These are phyloP conservation scores for Platysteira castanea DNA, from an alignment of 2,113 vertebrate species.

Conservation along the genomic window DNA sequence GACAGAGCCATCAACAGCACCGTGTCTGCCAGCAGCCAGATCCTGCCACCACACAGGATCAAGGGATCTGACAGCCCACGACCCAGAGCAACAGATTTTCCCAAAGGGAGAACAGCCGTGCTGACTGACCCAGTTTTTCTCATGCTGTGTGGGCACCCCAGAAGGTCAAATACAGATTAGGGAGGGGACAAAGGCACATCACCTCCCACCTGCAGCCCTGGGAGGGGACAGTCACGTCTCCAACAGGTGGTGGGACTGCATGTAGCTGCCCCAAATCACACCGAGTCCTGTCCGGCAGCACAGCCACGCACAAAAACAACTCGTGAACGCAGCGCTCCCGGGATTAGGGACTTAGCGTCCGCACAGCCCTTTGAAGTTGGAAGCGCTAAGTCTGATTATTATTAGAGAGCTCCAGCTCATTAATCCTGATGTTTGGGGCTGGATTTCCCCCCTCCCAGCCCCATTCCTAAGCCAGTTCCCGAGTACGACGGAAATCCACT, in stretches of 20 bases:
- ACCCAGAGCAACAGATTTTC: background rate
- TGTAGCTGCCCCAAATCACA: background rate
- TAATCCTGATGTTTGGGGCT: conserved; percentile 47
- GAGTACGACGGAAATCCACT: background rate
- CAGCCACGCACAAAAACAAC: conserved; percentile 52
- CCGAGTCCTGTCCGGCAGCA: rapidly evolving
- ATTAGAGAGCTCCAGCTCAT: conserved; percentile 50
- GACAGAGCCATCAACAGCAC: background rate
- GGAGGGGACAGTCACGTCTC: background rate
- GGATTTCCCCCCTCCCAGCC: background rate
- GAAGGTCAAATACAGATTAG: background rate
- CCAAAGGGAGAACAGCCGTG: rapidly evolving
- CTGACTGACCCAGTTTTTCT: background rate
- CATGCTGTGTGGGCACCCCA: background rate
- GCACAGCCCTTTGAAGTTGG: conserved; percentile 44
- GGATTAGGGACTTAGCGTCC: conserved; percentile 47
- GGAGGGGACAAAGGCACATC: background rate
- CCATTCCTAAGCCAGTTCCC: background rate
- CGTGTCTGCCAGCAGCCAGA: rapidly evolving
- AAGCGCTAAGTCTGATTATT: conserved; percentile 51
- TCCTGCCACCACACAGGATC: background rate
- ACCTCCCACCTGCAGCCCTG: background rate
- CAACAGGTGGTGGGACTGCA: background rate
- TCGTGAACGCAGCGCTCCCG: conserved; percentile 1
- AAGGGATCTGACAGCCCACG: background rate